Percentiles rank a stretch among this genome's conserved stretches.
Conservation (phyloP, 2,888 invertebrate species). For the Platycnemis pennipes region DNA sequence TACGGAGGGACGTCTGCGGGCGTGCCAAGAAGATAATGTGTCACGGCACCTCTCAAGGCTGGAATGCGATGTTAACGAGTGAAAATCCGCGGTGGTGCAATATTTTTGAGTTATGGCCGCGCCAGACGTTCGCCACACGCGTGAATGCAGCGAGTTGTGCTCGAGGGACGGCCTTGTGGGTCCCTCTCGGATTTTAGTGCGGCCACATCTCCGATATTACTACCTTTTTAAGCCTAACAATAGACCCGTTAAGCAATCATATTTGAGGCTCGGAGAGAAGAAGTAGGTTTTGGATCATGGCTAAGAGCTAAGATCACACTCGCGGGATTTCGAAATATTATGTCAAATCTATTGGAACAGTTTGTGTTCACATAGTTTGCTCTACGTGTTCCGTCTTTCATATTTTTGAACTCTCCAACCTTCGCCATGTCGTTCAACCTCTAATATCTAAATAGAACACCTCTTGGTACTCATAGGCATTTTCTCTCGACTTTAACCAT, state of each 20-base stretch:
- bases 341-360: no score
- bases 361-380: no score
- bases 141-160: neutral
- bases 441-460: no score
- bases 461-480: no score
- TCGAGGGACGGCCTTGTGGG: neutral
- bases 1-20: neutral
- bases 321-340: no score
- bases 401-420: no score
- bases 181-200: neutral
- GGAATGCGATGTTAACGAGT: neutral
- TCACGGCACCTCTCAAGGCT: constrained; percentile 5
- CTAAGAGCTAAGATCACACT: no score
- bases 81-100: constrained; percentile 10
- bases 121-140: neutral
- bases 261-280: no score
- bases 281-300: no score
- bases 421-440: no score
- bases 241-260: neutral
- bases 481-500: no score
- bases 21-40: neutral
- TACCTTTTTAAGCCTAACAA: neutral
- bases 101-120: neutral
- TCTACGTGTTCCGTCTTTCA: no score
- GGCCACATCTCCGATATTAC: neutral